Evolutionary conservation across 1,140 invertebrate genomes (phyloP), one percentile per base, ranked within the genome.

Genomic region (Drosophila mojavensis): DNA sequence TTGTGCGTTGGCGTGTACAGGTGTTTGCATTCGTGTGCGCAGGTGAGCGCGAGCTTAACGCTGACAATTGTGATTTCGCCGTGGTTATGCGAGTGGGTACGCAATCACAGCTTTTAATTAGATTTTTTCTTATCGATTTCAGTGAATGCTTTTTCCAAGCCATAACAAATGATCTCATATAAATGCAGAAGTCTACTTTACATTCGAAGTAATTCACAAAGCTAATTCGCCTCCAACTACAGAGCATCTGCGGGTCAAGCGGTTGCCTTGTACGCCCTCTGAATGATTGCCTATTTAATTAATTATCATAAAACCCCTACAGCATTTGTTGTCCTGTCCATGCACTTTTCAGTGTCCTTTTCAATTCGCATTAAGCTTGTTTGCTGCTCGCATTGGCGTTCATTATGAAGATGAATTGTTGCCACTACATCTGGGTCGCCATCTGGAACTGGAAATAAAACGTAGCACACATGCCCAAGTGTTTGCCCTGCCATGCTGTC

Each of bases 61-160:
- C 83, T 89, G 80, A 88, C 79, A 83, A 89, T 88, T 84, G 83
- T 89, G 84, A 88, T 88, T 88, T 88, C 67, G 56, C 53, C 69
- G 51, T 69, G 66, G 60, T 41, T 67, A 28, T 33, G 65, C 13
- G 13, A 41, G 20, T 48, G 2, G 20, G n/a, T 2, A 11, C 15
- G 15, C 2, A 15, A 20, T 33, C 67, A 86, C 70, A 63, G 67
- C 75, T 80, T 89, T 83, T 83, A 88, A 88, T 89, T 88, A 89
- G 83, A 88, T 89, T 88, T 60, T 88, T 80, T 69, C 64, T 80
- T 30, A 24, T 79, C 73, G 79, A 83, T 79, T 77, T 79, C 77
- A 83, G 80, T 48, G 5, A 5, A 41, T 41, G 10, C 41, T 43
- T 11, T 4, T 2, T 7, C n/a, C 10, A 1, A n/a, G 2, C 43